phyloP scores from a whole-genome alignment of 2,888 invertebrate genomes.

The Clivina fossor region DNA sequence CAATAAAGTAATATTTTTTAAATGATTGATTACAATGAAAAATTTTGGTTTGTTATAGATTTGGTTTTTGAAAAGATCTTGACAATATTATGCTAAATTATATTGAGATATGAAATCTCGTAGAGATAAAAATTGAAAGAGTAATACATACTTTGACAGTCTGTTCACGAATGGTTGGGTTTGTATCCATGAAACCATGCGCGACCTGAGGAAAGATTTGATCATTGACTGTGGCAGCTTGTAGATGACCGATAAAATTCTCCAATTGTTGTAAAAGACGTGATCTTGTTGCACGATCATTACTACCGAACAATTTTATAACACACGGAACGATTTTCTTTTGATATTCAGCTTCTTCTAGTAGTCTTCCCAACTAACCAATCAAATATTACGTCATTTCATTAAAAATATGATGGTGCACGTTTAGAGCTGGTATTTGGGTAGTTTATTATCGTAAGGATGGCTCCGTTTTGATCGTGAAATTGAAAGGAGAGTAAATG shows the following conservation, averaged over 20 bases:
- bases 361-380: constrained; percentile 79
- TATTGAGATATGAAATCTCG: too few species aligned
- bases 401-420: too few species aligned
- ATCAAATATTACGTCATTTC: constrained; percentile 13
- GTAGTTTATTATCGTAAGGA: too few species aligned
- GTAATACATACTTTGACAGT: constrained; percentile 79
- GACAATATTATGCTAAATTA: too few species aligned
- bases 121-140: too few species aligned
- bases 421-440: too few species aligned
- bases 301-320: constrained; percentile 92
- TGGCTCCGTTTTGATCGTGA: too few species aligned
- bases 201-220: constrained; percentile 93
- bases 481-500: too few species aligned
- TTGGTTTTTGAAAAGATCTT: too few species aligned
- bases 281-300: constrained; percentile 93
- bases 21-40: constrained; percentile 4
- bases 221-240: constrained; percentile 85
- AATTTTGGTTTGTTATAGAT: constrained; percentile 17
- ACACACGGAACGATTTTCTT: constrained; percentile 96
- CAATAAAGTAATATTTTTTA: too few species aligned
- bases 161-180: constrained; percentile 94
- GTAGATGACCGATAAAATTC: constrained; percentile 80
- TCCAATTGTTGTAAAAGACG: constrained; percentile 92
- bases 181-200: constrained; percentile 95
- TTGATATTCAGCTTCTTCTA: constrained; percentile 93